phyloP scores from a whole-genome alignment of 1,140 invertebrate genomes.

The Hydropsyche tenuis region DNA sequence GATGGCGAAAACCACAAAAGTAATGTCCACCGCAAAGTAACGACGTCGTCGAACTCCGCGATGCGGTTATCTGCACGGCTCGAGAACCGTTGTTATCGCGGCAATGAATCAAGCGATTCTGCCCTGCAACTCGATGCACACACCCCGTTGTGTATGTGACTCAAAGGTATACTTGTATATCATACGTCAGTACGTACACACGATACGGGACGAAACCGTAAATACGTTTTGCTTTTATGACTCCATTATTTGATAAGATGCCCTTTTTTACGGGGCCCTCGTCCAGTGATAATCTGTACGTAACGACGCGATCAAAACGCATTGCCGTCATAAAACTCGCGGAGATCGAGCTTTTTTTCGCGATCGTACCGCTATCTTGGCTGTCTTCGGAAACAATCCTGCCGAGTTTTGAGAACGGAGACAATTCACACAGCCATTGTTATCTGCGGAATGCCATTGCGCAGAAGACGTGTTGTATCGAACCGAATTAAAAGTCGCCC shows the following conservation, averaged over 20 bases:
- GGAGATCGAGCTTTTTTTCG: background rate
- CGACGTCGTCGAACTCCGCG: conserved; percentile 27
- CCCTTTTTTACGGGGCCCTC: conserved; percentile 15
- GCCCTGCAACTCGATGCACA: background rate
- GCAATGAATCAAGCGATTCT: conserved; percentile 39
- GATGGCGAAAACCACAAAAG: conserved; percentile 29
- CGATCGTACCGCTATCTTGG: background rate
- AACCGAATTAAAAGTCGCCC: background rate
- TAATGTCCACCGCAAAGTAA: conserved; percentile 23
- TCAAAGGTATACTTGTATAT: background rate
- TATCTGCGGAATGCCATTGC: background rate
- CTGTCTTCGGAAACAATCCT: too few species aligned
- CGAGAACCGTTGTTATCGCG: conserved; percentile 36
- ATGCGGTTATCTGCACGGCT: conserved; percentile 27
- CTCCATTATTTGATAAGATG: conserved; percentile 36
- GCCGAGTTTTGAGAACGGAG: too few species aligned
- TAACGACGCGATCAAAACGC: conserved; percentile 29
- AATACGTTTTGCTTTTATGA: conserved; percentile 32
- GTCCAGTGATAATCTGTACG: conserved; percentile 26
- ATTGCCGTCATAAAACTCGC: conserved; percentile 27
- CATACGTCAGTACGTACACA: background rate
- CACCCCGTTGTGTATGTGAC: background rate
- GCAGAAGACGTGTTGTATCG: background rate
- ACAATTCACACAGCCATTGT: background rate
- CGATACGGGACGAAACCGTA: conserved; percentile 26